Evolutionary conservation across 1,140 invertebrate genomes (phyloP), one percentile per base, ranked within the genome.

Genomic region (Sipha flava): DNA sequence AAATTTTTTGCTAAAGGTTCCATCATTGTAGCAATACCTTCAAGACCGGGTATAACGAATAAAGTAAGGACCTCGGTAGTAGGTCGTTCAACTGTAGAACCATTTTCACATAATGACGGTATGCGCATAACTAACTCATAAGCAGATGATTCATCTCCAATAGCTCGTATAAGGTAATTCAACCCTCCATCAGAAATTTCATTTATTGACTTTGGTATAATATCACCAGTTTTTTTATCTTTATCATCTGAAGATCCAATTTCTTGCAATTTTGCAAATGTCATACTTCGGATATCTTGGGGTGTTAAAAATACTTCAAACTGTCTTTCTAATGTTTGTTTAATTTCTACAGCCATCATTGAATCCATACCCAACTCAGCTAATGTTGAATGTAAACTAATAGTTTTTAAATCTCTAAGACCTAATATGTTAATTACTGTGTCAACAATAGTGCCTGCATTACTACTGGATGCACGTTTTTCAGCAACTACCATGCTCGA

Each of bases 311-410:
- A 88, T 47, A 95, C 85, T 84, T 95, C 93, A 85, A 91, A 94
- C 84, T 94, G 92, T 84, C 93, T 86, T 84, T 95, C 94, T 6
- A 95, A 85, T 0, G 91, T 92, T 85, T 95, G 93, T 83, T 95
- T 94, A 80, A 95, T 92, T 85, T 94, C 92, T 0, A 93, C 90
- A 21, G 90, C 91, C 92, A 94, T 94, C 85, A 94, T 89, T 0
- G 92, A 93, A 83, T 95, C 93, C 86, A 95, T 90, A 31, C 93
- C 93, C 3, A 95, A 86, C 83, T 97, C 95, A 23, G 92, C 92
- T 1, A 97, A 86, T 0, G 91, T 91, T 79, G 89, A 87, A 79
- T 91, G 88, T 29, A 87, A 85, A 82, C 89, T 90, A 0, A 93
- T 84, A 3, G 87, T 87, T 54, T 88, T 88, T 31, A 88, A 79